Evolutionary conservation across 2,797 vertebrate genomes (phyloP).

Genomic region (Graptemys geographica): DNA sequence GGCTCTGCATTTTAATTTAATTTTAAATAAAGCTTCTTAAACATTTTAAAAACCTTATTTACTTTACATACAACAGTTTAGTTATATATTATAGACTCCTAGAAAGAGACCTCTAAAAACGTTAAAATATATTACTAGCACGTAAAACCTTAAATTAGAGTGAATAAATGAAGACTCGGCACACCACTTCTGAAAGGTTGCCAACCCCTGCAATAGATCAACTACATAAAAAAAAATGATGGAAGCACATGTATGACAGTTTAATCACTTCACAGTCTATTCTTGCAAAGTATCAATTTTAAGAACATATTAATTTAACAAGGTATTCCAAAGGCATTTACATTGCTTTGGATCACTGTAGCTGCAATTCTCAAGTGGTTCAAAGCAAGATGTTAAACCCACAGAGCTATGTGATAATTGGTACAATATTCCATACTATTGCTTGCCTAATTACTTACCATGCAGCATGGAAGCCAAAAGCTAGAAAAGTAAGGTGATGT

Average conservation of each 20-base stretch:
- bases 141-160: too few relatives aligned
- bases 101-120: too few relatives aligned
- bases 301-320: constrained; percentile 32
- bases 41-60: too few relatives aligned
- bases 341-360: constrained; percentile 37
- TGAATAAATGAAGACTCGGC: too few relatives aligned
- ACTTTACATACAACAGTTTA: too few relatives aligned
- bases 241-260: constrained; percentile 3
- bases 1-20: too few relatives aligned
- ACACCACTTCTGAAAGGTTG: too few relatives aligned
- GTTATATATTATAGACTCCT: too few relatives aligned
- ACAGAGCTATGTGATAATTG: constrained; percentile 44
- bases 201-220: neutral
- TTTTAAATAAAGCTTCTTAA: too few relatives aligned
- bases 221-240: constrained; percentile 1
- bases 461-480: neutral
- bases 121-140: too few relatives aligned
- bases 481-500: neutral
- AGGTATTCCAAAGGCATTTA: constrained; percentile 52
- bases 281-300: constrained; percentile 55
- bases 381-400: constrained; percentile 32
- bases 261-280: constrained; percentile 22
- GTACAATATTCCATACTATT: constrained; percentile 34
- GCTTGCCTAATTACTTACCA: constrained; percentile 31
- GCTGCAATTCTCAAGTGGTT: constrained; percentile 18